phyloP scores from a whole-genome alignment of 2,113 vertebrate species.

The Rhodinocichla rosea region DNA sequence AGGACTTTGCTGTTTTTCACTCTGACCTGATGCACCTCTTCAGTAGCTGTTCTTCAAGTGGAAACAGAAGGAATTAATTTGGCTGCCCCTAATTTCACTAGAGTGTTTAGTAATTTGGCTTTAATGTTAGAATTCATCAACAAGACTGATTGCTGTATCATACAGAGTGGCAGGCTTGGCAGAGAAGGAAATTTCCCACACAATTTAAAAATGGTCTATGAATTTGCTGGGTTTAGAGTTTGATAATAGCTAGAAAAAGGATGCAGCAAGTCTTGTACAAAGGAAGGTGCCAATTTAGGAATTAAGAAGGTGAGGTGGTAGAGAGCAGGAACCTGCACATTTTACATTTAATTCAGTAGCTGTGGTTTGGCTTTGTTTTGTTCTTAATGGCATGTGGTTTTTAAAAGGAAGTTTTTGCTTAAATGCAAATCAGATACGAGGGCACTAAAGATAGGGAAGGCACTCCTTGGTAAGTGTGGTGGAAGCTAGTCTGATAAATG shows the following conservation, averaged over 20 bases:
- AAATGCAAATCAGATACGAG: conserved; percentile 27
- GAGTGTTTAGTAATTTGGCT: conserved; percentile 47
- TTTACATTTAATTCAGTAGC: not conserved
- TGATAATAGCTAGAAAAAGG: not conserved
- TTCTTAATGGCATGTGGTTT: not conserved
- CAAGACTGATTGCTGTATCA: conserved; percentile 20
- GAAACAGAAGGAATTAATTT: not conserved
- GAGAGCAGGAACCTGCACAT: not conserved
- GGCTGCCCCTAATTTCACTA: not conserved
- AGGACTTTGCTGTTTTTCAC: not conserved
- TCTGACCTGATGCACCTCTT: not conserved
- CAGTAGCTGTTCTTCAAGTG: not conserved
- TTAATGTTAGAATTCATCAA: conserved; percentile 45
- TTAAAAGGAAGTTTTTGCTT: conserved; percentile 38
- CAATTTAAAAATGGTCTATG: not conserved
- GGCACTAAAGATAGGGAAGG: not conserved
- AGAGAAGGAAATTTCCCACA: conserved; percentile 16
- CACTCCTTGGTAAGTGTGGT: not conserved
- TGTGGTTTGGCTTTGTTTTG: not conserved
- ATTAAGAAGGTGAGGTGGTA: not conserved
- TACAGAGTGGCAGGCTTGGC: conserved; percentile 4
- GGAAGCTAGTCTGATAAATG: not conserved
- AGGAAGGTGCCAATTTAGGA: not conserved
- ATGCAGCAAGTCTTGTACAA: not conserved
- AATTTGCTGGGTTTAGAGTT: not conserved